Evolutionary conservation across 2,888 invertebrate genomes (phyloP), one percentile per base, ranked within the genome.

Genomic region (Boloria euphrosyne): DNA sequence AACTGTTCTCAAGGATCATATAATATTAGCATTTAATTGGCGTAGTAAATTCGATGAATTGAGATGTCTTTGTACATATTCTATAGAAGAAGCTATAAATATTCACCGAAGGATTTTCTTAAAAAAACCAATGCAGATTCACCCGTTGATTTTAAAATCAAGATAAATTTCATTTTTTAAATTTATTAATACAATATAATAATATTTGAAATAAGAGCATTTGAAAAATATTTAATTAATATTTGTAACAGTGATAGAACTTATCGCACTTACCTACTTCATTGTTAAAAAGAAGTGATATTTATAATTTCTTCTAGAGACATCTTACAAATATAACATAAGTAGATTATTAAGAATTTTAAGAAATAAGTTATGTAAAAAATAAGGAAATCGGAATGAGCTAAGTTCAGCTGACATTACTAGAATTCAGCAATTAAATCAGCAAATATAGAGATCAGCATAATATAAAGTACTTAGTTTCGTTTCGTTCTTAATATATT

Each of bases 241-340:
- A n/a, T n/a, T 50, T 50, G 18, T 18, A 17, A 13, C 22, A 22
- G 22, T 22, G 3, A 22, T 3, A 22, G 22, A 22, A 22, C 22
- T 22, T 22, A 22, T 22, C 22, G 22, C 22, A 1, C 0, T 22
- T 22, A 22, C 22, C 22, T 22, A 22, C 22, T n/a, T 53, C 13
- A 17, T 13, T 51, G 3, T 43, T 43, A 38, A 18, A n/a, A 6
- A 55, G 13, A 17, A 17, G 17, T 63, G 22, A 5, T 27, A 27
- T 57, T 5, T 50, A 54, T 49, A 47, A 50, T 57, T 63, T 63
- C 57, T 63, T 63, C 63, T 63, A 63, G 57, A 63, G 57, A 63
- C 49, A 57, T 63, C 57, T 63, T 27, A 5, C 43, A 47, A 46
- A 13, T 58, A 46, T 27, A 0, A 47, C n/a, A 47, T 47, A n/a